Evolutionary conservation across 2,113 vertebrate species (phyloP).

Genomic region (Caranx ignobilis): DNA sequence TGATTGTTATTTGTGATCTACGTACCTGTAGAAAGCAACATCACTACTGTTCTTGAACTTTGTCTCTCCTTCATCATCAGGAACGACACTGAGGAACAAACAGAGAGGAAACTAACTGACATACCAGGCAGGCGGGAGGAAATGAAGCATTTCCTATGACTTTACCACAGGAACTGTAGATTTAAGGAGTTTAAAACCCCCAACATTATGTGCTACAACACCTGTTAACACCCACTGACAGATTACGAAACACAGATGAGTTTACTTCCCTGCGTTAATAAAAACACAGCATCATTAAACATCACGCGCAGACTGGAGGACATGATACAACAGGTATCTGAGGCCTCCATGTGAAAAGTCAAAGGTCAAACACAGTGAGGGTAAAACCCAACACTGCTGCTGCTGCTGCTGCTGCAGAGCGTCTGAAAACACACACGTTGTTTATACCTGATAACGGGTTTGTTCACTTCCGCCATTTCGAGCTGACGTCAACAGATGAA

Average conservation of each 20-base stretch:
- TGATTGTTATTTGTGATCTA: too few species aligned
- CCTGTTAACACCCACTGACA: neutral
- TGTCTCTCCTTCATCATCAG: conserved; percentile 62
- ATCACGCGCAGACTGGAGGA: neutral
- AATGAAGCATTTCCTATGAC: neutral
- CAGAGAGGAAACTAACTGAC: neutral
- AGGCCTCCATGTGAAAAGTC: neutral
- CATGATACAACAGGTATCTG: neutral
- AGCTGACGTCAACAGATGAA: neutral
- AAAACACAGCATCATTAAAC: neutral
- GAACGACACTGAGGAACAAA: conserved; percentile 51
- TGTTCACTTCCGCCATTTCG: conserved; percentile 55
- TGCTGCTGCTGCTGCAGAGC: neutral
- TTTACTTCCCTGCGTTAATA: neutral
- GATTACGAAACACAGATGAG: neutral
- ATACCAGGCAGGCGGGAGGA: too few species aligned
- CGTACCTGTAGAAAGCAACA: conserved; percentile 83
- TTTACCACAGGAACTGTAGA: neutral
- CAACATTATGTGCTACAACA: too few species aligned
- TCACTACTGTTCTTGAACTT: conserved; percentile 79
- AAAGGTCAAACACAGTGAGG: neutral
- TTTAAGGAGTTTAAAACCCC: too few species aligned
- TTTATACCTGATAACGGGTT: conserved; percentile 54
- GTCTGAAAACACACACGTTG: neutral
- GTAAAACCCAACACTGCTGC: neutral